A percentile compares a stretch with the other conserved stretches of the same genome.
phyloP scores from a whole-genome alignment of 2,888 invertebrate genomes.

The Loripinus fragilis region DNA sequence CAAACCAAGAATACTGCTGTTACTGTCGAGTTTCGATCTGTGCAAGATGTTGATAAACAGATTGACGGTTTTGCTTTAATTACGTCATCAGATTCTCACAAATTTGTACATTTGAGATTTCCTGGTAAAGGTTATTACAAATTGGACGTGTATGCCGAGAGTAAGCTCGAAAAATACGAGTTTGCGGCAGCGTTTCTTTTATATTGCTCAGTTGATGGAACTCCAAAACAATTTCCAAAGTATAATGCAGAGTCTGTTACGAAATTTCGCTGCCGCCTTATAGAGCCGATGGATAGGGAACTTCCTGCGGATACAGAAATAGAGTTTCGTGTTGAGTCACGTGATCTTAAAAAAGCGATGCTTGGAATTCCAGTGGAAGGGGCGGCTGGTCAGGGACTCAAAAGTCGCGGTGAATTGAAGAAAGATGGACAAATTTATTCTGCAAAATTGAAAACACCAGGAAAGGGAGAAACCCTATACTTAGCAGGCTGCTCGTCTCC shows the following conservation, averaged over 20 bases:
- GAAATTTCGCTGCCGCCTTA: slow-evolving; percentile 49
- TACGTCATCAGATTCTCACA: slow-evolving; percentile 41
- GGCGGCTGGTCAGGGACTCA: slow-evolving; percentile 42
- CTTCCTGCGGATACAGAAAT: slow-evolving; percentile 54
- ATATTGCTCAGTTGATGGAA: slow-evolving; percentile 40
- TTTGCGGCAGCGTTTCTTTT: slow-evolving; percentile 56
- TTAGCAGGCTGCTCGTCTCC: slow-evolving; percentile 53
- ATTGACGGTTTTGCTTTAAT: slow-evolving; percentile 53
- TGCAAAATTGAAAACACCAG: slow-evolving; percentile 42
- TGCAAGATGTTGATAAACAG: slow-evolving; percentile 45
- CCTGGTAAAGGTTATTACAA: slow-evolving; percentile 59
- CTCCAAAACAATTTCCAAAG: slow-evolving; percentile 56
- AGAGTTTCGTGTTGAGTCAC: slow-evolving; percentile 47
- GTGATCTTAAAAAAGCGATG: slow-evolving; percentile 45
- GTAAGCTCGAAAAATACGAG: slow-evolving; percentile 57
- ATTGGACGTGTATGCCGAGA: slow-evolving; percentile 58
- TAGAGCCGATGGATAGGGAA: slow-evolving; percentile 55
- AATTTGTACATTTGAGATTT: slow-evolving; percentile 56
- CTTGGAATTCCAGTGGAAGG: slow-evolving; percentile 53
- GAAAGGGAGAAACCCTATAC: slow-evolving; percentile 44
- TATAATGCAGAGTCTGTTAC: slow-evolving; percentile 57
- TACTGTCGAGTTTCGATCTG: slow-evolving; percentile 52
- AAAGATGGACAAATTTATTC: slow-evolving; percentile 42
- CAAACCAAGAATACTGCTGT: slow-evolving; percentile 48
- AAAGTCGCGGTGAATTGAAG: slow-evolving; percentile 47